Evolutionary conservation across 2,888 invertebrate species (phyloP), one percentile per base, ranked within the genome.

Genomic region (Abrostola triplasia): DNA sequence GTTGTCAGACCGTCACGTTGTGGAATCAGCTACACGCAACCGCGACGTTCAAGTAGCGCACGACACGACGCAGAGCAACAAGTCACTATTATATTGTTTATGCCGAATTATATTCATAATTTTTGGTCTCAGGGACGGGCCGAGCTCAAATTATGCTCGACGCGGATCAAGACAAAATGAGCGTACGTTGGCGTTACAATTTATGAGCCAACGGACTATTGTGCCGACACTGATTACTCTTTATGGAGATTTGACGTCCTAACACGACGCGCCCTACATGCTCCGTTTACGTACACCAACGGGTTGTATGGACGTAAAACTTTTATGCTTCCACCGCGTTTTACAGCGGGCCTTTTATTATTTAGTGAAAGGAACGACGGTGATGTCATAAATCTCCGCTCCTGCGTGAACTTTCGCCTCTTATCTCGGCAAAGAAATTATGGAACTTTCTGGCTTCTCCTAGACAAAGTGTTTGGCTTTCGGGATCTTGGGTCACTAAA

Each of bases 351-450:
- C 89, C 92, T 93, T 94, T 94, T 93, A 94, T 94, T 94, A 94
- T 94, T 94, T 94, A 94, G 94, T 94, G 93, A 93, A 94, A 93
- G 92, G 93, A 92, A 90, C 91, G 90, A 90, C 92, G 92, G 92
- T 92, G 92, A 93, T 91, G 93, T 93, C 93, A 93, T 94, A 94
- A 94, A 94, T 94, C 94, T 94, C 92, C 88, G 92, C 91, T 93
- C 91, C 93, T 92, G 93, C 93, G 92, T 93, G 93, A 94, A 94
- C 93, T 93, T 93, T 93, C 91, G 91, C 94, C 93, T 93, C 93
- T 94, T 94, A 94, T 94, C 94, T 93, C 90, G 90, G 90, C 89
- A 89, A 93, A 92, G 93, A 92, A 94, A 94, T 94, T 93, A 93
- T 93, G 89, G 90, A 94, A 94, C 94, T 94, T 94, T 93, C 89